Percentiles rank a stretch among this genome's conserved stretches.
phyloP scores from a whole-genome alignment of 2,888 invertebrate genomes.

The Drosophila aldrichi region DNA sequence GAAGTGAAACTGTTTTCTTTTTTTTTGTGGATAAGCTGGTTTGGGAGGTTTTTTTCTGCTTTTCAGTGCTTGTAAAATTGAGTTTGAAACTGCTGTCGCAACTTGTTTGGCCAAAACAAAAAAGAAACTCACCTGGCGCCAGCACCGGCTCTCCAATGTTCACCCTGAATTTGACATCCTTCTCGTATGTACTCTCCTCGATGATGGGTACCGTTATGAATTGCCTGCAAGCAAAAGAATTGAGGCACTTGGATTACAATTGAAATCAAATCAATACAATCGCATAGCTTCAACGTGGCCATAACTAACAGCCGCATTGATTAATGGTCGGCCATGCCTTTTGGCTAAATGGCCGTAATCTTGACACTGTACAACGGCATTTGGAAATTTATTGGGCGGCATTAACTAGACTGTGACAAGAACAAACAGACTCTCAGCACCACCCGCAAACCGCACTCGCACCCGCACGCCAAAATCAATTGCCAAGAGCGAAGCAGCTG shows the following conservation, averaged over 20 bases:
- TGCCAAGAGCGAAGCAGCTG: slow-evolving; percentile 18
- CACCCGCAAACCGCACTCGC: background rate
- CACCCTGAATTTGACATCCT: slow-evolving; percentile 96
- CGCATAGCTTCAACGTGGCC: slow-evolving; percentile 17
- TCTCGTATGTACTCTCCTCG: slow-evolving; percentile 99
- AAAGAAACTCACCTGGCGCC: slow-evolving; percentile 90
- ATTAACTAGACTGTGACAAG: slow-evolving; percentile 47
- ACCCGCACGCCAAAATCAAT: slow-evolving; percentile 39
- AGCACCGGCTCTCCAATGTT: slow-evolving; percentile 95
- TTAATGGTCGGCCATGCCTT: slow-evolving; percentile 49
- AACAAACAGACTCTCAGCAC: background rate
- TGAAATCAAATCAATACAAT: slow-evolving; percentile 27
- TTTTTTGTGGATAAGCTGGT: background rate
- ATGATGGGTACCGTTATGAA: slow-evolving; percentile 93
- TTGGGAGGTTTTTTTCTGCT: background rate
- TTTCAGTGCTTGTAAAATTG: slow-evolving; percentile 50
- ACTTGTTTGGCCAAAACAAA: slow-evolving; percentile 5
- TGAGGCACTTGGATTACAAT: slow-evolving; percentile 30
- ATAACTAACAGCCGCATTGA: slow-evolving; percentile 47
- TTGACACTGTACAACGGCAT: slow-evolving; percentile 64
- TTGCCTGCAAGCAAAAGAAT: slow-evolving; percentile 90
- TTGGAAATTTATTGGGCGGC: slow-evolving; percentile 67
- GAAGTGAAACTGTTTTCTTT: background rate
- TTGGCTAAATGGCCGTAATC: slow-evolving; percentile 65
- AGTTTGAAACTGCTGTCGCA: slow-evolving; percentile 37